phyloP scores from a whole-genome alignment of 2,888 invertebrate species.

The Nematopogon swammerdamellus region DNA sequence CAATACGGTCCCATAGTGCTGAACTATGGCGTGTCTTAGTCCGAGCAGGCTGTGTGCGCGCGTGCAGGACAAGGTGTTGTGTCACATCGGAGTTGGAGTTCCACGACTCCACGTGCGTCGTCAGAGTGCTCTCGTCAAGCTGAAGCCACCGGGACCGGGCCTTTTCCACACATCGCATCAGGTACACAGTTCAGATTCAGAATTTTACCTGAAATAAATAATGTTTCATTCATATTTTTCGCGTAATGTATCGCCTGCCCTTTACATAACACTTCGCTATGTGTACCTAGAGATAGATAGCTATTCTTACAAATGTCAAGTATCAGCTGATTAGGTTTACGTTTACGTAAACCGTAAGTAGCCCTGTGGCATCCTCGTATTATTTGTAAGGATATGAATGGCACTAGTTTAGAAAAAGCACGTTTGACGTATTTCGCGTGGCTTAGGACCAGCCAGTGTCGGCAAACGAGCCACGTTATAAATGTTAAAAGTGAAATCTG shows the following conservation, averaged over 20 bases:
- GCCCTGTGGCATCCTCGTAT: too few species aligned
- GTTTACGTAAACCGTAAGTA: too few species aligned
- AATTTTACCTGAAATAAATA: neutral
- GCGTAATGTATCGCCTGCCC: neutral
- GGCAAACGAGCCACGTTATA: slow-evolving; percentile 5
- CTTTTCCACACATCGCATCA: slow-evolving; percentile 34
- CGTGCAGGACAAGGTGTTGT: slow-evolving; percentile 74
- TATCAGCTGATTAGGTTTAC: neutral
- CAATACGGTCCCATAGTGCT: neutral
- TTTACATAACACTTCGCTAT: neutral
- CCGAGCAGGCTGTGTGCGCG: slow-evolving; percentile 80
- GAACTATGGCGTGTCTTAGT: slow-evolving; percentile 76
- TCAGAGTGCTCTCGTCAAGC: slow-evolving; percentile 67
- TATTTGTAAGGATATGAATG: too few species aligned
- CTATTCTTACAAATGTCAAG: neutral
- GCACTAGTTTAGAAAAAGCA: too few species aligned
- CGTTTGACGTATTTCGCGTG: too few species aligned
- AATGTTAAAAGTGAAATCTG: slow-evolving; percentile 48
- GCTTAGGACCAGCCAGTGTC: too few species aligned
- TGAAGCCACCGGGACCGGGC: slow-evolving; percentile 59
- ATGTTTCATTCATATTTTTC: neutral
- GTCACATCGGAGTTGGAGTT: slow-evolving; percentile 69
- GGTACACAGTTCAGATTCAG: neutral
- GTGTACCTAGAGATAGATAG: neutral
- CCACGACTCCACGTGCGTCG: slow-evolving; percentile 49